phyloP scores from a whole-genome alignment of 2,797 vertebrate species.

The Dromococcyx pavoninus region DNA sequence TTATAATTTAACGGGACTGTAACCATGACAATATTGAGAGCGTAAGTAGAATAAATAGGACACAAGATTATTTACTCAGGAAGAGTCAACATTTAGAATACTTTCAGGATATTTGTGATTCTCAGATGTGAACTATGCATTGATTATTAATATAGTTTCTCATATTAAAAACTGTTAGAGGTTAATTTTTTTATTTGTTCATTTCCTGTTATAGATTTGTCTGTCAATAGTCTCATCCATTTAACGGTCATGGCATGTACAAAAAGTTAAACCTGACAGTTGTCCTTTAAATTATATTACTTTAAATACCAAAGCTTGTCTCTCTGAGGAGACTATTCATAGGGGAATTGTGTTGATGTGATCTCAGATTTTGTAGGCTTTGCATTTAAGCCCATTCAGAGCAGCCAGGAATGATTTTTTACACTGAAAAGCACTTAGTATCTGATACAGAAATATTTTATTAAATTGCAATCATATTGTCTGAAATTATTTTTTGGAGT shows the following conservation, averaged over 20 bases:
- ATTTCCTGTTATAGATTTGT: neutral
- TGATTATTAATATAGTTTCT: neutral
- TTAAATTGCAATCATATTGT: neutral
- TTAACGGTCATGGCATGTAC: neutral
- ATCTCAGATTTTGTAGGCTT: neutral
- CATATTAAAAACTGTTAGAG: neutral
- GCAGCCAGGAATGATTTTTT: neutral
- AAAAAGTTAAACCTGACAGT: constrained; percentile 15
- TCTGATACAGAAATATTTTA: neutral
- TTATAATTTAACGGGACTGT: constrained; percentile 19
- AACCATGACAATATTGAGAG: constrained; percentile 50
- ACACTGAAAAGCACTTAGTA: neutral
- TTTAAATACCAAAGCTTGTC: constrained; percentile 21
- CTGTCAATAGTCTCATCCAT: neutral
- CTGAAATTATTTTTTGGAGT: neutral
- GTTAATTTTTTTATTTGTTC: neutral
- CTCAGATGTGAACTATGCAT: neutral
- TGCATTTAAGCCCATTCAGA: neutral
- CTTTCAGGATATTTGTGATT: neutral
- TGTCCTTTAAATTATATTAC: constrained; percentile 10
- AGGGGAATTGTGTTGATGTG: neutral
- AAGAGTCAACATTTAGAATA: neutral
- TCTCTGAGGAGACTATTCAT: neutral
- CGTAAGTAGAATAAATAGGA: constrained; percentile 6
- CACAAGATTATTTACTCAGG: neutral